A percentile compares a stretch with the other conserved stretches of the same genome.
Evolutionary conservation across 2,888 invertebrate species (phyloP).

Genomic region (Drosophila robusta): DNA sequence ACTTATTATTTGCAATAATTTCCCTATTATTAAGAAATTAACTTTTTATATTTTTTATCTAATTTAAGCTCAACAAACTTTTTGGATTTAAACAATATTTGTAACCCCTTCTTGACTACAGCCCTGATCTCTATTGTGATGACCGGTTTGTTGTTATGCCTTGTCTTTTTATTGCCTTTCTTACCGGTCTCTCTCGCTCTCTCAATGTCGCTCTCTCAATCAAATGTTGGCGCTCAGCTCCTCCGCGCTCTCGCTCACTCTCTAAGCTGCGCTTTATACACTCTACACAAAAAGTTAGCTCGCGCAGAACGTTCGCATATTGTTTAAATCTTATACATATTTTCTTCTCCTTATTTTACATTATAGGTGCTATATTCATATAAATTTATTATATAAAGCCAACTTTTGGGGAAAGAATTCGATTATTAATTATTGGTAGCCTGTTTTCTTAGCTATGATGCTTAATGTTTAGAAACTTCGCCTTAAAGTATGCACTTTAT

Average conservation of each 20-base stretch:
- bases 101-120: neutral
- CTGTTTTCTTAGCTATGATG: neutral
- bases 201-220: slow-evolving; percentile 11
- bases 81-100: neutral
- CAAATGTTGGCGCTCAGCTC: slow-evolving; percentile 27
- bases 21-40: too few species aligned
- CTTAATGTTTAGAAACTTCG: neutral
- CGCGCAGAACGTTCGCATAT: neutral
- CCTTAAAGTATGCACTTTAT: slow-evolving; percentile 27
- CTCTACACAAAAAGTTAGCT: slow-evolving; percentile 17
- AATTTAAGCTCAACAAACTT: neutral
- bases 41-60: neutral
- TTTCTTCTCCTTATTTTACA: neutral
- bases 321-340: neutral
- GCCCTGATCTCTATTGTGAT: slow-evolving; percentile 13
- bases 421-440: neutral
- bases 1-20: too few species aligned
- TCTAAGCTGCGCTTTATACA: slow-evolving; percentile 9
- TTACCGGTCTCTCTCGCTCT: slow-evolving; percentile 53
- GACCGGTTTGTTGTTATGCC: slow-evolving; percentile 56
- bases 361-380: neutral
- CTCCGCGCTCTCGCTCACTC: slow-evolving; percentile 3
- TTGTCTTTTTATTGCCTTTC: slow-evolving; percentile 38
- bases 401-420: too few species aligned
- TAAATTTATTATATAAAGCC: too few species aligned